Base-by-base conservation (phyloP, 2,888 invertebrate genomes). In the Zhengitettix transpicula region DNA sequence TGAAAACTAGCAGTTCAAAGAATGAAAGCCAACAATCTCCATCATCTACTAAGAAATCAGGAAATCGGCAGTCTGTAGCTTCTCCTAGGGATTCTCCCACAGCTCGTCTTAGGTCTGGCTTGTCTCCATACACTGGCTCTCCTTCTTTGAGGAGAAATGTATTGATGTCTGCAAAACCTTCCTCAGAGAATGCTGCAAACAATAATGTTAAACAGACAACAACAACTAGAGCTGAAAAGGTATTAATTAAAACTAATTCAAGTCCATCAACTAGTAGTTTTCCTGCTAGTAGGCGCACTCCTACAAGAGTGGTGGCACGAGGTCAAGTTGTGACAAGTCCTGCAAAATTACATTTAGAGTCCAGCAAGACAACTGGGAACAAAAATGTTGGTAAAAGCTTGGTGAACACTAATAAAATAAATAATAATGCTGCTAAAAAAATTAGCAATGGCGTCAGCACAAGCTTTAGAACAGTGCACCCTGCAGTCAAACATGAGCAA, bases 71-170 rank as follows among this genome's bases (percentile, higher is more conserved):
- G 58, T 58, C 58, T 14, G 55, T 56, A 40, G 66, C 67, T 0
- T 64, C 65, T 1, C 63, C 67, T 0, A 68, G 68, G 10, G 68
- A 69, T 63, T 66, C 71, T n/a, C 67, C 66, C 2, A 68, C 70
- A 57, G 69, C 71, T n/a, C 51, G 61, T 12, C 52, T 62, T 1
- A 60, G 62, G 28, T 58, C 62, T 10, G 62, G 54, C 1, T 51
- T 56, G 51, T 69, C 68, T 28, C 70, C 72, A 17, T 72, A 71
- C 56, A 69, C 69, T 9, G 72, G 71, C 8, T 71, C 73, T 59
- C 77, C 78, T 3, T 78, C 75, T 57, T 68, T 78, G 52, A 71
- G 78, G 17, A 71, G 77, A 60, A 78, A 76, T 67, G 70, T 79
- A 15, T 66, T 79, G 40, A 72, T 78, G 55, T 78, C 78, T 9